Conservation (phyloP, 2,888 invertebrate species). For the Timandra comae region DNA sequence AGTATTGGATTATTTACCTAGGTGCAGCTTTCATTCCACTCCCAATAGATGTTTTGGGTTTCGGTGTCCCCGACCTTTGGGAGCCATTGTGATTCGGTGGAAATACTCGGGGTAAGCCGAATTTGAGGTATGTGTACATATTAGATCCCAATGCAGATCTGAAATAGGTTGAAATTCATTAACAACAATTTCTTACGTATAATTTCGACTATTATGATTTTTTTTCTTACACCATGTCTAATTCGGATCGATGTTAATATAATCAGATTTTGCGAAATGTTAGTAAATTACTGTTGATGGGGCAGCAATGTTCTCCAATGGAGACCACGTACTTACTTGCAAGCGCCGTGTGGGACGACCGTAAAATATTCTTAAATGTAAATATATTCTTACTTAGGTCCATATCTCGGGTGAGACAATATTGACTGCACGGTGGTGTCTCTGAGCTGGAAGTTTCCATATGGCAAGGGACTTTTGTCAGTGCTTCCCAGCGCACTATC, state of each 20-base stretch:
- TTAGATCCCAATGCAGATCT: slow-evolving; percentile 92
- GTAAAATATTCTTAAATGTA: too few species aligned
- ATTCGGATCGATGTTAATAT: too few species aligned
- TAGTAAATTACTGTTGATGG: too few species aligned
- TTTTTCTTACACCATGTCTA: too few species aligned
- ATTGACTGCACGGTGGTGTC: slow-evolving; percentile 96
- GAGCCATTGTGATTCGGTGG: slow-evolving; percentile 88
- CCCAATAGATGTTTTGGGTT: slow-evolving; percentile 73
- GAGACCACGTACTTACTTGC: too few species aligned
- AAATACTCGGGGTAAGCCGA: slow-evolving; percentile 93
- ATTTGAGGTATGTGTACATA: slow-evolving; percentile 95
- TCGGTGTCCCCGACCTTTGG: slow-evolving; percentile 81
- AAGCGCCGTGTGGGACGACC: too few species aligned
- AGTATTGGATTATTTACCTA: slow-evolving; percentile 38
- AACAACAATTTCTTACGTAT: too few species aligned
- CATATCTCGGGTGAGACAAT: slow-evolving; percentile 91
- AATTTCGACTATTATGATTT: too few species aligned
- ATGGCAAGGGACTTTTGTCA: slow-evolving; percentile 94
- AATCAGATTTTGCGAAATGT: too few species aligned
- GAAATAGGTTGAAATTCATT: too few species aligned
- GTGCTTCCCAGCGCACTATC: slow-evolving; percentile 95
- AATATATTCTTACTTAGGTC: slow-evolving; percentile 81
- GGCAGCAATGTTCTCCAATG: too few species aligned
- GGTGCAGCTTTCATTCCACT: slow-evolving; percentile 73
- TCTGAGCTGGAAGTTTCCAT: slow-evolving; percentile 94